Conservation (phyloP, 2,797 vertebrate species). For the Tauraco hartlaubi region DNA sequence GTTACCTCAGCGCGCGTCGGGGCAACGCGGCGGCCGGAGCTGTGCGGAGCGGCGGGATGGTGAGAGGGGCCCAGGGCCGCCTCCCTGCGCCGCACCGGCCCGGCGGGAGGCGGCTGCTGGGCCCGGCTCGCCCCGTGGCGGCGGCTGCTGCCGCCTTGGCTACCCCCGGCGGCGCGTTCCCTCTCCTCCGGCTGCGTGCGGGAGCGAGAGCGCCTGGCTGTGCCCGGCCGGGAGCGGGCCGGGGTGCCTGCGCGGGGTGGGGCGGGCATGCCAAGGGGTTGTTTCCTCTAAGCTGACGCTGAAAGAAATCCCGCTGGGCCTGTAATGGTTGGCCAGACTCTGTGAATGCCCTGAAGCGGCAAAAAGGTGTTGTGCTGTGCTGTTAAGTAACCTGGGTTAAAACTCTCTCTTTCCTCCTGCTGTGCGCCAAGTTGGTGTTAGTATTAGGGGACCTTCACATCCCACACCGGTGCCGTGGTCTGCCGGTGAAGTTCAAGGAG, state of each 20-base stretch:
- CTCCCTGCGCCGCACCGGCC: rapidly evolving
- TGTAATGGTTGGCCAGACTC: rapidly evolving
- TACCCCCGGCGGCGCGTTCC: not conserved
- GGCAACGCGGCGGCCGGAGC: rapidly evolving
- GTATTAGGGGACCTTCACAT: constrained; percentile 95
- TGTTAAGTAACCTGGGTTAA: not conserved
- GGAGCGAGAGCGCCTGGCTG: not conserved
- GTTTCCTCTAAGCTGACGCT: not conserved
- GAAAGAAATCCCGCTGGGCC: not conserved
- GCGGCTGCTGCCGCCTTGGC: no score
- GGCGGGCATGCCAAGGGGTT: not conserved
- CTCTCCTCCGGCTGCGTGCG: rapidly evolving
- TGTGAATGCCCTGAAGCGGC: rapidly evolving
- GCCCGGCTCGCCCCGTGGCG: no score
- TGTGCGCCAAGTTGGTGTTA: constrained; percentile 86
- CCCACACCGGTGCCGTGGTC: constrained; percentile 91
- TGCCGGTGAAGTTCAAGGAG: constrained; percentile 93
- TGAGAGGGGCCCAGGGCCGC: rapidly evolving
- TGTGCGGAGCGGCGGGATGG: rapidly evolving
- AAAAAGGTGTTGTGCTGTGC: not conserved
- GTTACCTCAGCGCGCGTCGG: rapidly evolving
- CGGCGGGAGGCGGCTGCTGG: no score
- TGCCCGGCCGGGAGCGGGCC: not conserved
- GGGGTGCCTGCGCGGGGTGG: not conserved
- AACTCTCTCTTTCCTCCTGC: not conserved